These are phyloP conservation scores for Phaedon cochleariae DNA, from an alignment of 2,888 invertebrate genomes.

Conservation along the genomic window DNA sequence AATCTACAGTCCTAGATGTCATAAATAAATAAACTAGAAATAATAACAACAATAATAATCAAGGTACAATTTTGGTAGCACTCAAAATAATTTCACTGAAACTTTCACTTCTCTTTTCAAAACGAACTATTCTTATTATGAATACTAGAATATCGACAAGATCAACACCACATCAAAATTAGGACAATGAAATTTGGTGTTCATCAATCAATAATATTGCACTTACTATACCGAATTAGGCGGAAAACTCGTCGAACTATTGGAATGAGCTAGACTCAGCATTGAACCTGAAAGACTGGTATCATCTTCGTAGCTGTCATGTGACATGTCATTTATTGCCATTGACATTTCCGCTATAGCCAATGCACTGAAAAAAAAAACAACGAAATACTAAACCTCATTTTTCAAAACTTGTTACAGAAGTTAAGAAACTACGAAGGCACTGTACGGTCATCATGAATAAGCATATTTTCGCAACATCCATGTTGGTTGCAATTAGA, in stretches of 20 bases:
- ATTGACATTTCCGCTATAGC: constrained; percentile 90
- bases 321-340: constrained; percentile 90
- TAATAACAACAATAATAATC: constrained; percentile 21
- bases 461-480: no score
- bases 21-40: constrained; percentile 32
- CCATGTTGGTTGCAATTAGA: no score
- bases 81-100: not conserved
- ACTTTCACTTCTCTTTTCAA: not conserved
- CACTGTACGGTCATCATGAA: no score
- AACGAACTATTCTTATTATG: not conserved
- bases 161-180: not conserved
- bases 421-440: no score
- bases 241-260: constrained; percentile 92
- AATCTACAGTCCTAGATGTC: constrained; percentile 17
- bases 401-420: no score
- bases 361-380: constrained; percentile 74
- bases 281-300: constrained; percentile 93
- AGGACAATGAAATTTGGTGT: constrained; percentile 30
- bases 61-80: constrained; percentile 31
- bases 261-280: constrained; percentile 94
- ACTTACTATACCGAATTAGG: constrained; percentile 62
- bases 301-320: constrained; percentile 90
- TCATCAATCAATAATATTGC: constrained; percentile 34
- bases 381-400: not conserved
- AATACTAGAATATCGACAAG: not conserved